Percentiles rank a stretch among this genome's conserved stretches.
Conservation (phyloP, 2,113 vertebrate species). For the Recurvirostra avosetta region DNA sequence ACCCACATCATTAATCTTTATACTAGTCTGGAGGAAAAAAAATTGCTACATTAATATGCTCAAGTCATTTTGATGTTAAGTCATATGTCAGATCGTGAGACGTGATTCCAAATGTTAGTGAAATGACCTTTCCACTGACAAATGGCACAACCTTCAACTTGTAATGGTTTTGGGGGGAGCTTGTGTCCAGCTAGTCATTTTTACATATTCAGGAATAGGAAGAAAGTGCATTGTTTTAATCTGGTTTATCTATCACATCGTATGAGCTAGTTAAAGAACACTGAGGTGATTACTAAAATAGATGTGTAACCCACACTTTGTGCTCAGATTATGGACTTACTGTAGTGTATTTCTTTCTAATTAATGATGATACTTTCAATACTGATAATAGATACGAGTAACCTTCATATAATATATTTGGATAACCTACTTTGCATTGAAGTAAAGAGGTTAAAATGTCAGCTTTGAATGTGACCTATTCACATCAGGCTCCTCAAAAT, state of each 20-base stretch:
- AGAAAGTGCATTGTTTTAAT: background rate
- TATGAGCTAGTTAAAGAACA: background rate
- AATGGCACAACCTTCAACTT: slow-evolving; percentile 18
- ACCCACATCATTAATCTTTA: background rate
- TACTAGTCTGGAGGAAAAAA: background rate
- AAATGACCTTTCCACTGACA: slow-evolving; percentile 44
- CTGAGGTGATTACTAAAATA: background rate
- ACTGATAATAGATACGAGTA: background rate
- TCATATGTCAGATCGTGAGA: background rate
- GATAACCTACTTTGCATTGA: background rate
- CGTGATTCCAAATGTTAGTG: slow-evolving; percentile 16
- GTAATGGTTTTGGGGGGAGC: background rate
- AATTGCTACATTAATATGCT: background rate
- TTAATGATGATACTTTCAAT: background rate
- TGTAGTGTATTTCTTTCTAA: background rate
- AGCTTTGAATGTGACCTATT: background rate
- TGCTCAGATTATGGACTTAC: background rate
- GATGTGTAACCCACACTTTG: background rate
- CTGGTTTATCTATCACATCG: background rate
- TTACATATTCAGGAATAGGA: background rate
- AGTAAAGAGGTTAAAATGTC: background rate
- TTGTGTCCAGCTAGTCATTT: background rate
- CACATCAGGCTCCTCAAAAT: background rate
- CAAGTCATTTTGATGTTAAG: background rate
- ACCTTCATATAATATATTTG: background rate